Evolutionary conservation across 2,888 invertebrate genomes (phyloP), one percentile per base, ranked within the genome.

Genomic region (Cybosia mesomella): DNA sequence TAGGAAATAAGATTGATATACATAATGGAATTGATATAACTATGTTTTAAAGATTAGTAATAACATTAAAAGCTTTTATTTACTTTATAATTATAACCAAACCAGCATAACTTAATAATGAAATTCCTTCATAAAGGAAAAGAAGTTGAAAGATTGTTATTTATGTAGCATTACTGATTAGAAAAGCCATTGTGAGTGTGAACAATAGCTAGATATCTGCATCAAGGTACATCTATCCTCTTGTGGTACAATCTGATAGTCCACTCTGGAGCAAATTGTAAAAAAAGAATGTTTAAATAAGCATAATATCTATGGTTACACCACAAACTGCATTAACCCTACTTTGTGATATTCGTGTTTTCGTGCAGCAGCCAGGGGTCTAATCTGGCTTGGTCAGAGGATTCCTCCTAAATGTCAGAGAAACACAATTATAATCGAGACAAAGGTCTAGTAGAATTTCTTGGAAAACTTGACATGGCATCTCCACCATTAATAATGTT

Each of bases 21-120:
- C 34, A n/a, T 64, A 57, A 66, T 65, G 76, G 66, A 75, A 67
- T 78, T 72, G 65, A 64, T 72, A 65, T 69, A 18, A 58, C 55
- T 39, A 39, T 58, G 36, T 66, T 49, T 36, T 59, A 65, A 58
- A 54, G 24, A 60, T 57, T 62, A 65, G 55, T 55, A 64, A 43
- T 32, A 64, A 49, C 39, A 64, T 58, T 36, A 32, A 32, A 57
- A 55, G 15, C 57, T 60, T 64, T 67, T 36, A 67, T 58, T 58
- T 53, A 60, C 39, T 59, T 43, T 43, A 43, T 43, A 18, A 18
- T 58, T 21, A 15, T 22, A 58, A 36, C 24, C 54, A 59, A 66
- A 66, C 36, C 53, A 34, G 54, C 32, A 32, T 68, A 63, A 43
- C 15, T 57, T 36, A 55, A n/a, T 34, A 54, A 68, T 67, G 24